Evolutionary conservation across 2,888 invertebrate genomes (phyloP).

Genomic region (Agonum fuliginosum): DNA sequence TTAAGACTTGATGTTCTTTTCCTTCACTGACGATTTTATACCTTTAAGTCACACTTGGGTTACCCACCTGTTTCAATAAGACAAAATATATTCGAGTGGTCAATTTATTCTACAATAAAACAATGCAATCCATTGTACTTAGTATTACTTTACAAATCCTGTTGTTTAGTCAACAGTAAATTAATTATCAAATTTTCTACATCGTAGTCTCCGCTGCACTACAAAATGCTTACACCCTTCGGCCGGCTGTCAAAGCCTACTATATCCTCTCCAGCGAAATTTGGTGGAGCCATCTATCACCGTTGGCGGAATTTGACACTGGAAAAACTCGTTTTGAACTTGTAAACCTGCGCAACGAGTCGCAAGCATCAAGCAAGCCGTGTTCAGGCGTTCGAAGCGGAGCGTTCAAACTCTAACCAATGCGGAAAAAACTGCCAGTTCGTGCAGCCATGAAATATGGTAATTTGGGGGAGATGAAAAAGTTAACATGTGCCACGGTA

Average conservation of each 20-base stretch:
- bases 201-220: no score
- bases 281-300: conserved; percentile 50
- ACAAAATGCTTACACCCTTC: no score
- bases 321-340: conserved; percentile 57
- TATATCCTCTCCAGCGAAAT: neutral
- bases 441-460: conserved; percentile 56
- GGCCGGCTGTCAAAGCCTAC: neutral
- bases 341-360: conserved; percentile 48
- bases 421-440: conserved; percentile 43
- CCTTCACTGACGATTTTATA: no score
- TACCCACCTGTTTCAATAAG: no score
- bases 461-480: conserved; percentile 51
- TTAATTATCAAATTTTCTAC: no score
- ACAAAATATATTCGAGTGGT: no score
- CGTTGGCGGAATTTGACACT: conserved; percentile 42
- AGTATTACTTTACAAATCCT: no score
- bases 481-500: conserved; percentile 49
- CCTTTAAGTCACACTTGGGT: no score
- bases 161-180: no score
- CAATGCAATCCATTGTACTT: no score
- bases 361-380: neutral
- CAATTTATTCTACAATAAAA: no score
- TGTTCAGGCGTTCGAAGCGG: conserved; percentile 38
- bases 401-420: neutral
- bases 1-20: no score